Evolutionary conservation across 2,797 vertebrate species (phyloP).

Genomic region (Todus mexicanus): DNA sequence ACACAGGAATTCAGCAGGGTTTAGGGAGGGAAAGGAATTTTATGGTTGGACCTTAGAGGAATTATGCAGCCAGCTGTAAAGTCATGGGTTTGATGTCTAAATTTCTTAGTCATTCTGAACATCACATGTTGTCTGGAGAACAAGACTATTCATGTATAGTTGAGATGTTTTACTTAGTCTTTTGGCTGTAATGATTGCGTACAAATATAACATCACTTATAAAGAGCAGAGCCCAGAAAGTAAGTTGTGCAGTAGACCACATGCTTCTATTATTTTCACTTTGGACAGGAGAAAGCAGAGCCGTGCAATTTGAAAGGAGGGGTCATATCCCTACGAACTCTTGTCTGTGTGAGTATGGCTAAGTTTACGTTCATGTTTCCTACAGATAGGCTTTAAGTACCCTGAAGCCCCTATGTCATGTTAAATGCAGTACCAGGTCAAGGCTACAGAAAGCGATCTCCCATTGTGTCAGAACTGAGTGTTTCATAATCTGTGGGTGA

Average conservation of each 20-base stretch:
- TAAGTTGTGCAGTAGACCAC: neutral
- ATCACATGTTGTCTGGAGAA: neutral
- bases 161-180: conserved; percentile 3
- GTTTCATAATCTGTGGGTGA: neutral
- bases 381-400: neutral
- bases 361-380: neutral
- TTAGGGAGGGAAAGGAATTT: neutral
- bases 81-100: neutral
- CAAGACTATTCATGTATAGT: neutral
- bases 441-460: neutral
- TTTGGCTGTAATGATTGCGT: neutral
- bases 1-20: neutral
- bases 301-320: neutral
- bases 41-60: neutral
- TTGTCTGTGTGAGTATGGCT: neutral
- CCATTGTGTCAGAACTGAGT: neutral
- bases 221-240: neutral
- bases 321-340: neutral
- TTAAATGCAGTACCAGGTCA: neutral
- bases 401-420: neutral
- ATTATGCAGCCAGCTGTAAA: neutral
- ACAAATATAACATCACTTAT: neutral
- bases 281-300: neutral
- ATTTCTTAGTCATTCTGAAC: neutral
- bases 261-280: neutral